Base-by-base conservation (phyloP, 2,797 vertebrate species). In the Sciurus carolinensis region DNA sequence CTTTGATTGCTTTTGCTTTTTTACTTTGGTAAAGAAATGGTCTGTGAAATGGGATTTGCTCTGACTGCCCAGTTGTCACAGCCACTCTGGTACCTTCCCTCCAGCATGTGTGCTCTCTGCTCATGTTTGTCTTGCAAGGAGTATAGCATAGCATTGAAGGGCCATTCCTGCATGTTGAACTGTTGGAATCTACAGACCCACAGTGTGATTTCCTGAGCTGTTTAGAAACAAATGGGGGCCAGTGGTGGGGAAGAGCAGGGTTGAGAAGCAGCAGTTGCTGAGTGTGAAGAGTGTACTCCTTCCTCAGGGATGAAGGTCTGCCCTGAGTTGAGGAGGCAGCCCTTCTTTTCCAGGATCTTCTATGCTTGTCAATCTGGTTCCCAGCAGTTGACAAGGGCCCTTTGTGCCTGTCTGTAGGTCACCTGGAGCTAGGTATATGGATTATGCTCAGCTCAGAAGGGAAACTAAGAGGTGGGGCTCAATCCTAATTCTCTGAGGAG, bases 341-440 rank as follows among this genome's bases (percentile, higher is more conserved):
- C 57, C 13, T 42, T 84, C n/a, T 17, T 91, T 91, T 64, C 54
- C 15, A 52, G n/a, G n/a, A 26, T 75, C 5, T 75, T 28, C 71
- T 13, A n/a, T 75, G 59, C 39, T 57, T 59, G 64, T 3, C 36
- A 69, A 4, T 79, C 64, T 72, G n/a, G 39, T 50, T 18, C 66
- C 18, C n/a, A 59, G 50, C 18, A 5, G 75, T 62, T 81, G 33
- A 33, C 76, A 47, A 95, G 69, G 83, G 24, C 30, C 75, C 11
- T 80, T 57, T 91, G 76, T 91, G 76, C 57, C 72, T 76, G 33
- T 87, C 71, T 91, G 33, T 17, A 91, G 81, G 81, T 86, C 36
- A 76, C 50, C 86, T 50, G 22, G 30, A 90, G 73, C 47, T 85
- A 50, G 42, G 64, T 71, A 18, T 67, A 7, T 91, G 47, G 47